These are phyloP conservation scores for Xylophagus ater DNA, from an alignment of 2,888 invertebrate genomes.

Conservation along the genomic window DNA sequence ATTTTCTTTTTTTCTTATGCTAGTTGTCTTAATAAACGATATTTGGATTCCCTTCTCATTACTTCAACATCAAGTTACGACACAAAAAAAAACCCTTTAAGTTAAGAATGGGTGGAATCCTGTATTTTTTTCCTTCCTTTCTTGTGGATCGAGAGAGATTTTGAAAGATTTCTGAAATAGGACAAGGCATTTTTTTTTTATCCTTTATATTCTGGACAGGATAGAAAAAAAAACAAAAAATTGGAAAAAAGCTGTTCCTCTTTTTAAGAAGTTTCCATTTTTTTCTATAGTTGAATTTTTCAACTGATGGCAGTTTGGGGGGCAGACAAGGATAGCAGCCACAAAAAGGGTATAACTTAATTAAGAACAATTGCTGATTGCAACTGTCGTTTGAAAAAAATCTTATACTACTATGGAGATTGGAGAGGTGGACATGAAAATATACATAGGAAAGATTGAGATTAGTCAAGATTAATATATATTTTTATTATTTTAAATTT, in stretches of 20 bases:
- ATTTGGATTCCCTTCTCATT: background rate
- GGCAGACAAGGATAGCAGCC: background rate
- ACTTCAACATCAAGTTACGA: background rate
- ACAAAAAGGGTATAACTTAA: slow-evolving; percentile 15
- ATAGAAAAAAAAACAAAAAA: background rate
- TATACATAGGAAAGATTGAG: no score
- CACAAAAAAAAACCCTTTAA: slow-evolving; percentile 1
- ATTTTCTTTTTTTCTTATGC: slow-evolving; percentile 12
- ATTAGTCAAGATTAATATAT: no score
- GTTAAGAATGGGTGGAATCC: background rate
- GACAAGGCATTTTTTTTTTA: no score
- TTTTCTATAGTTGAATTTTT: no score
- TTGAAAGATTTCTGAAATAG: no score
- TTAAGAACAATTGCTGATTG: slow-evolving; percentile 14
- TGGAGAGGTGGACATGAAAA: no score
- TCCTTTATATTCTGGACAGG: no score
- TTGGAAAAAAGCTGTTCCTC: background rate
- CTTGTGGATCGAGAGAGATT: background rate
- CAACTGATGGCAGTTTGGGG: no score
- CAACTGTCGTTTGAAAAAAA: slow-evolving; percentile 13
- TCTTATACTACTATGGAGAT: no score
- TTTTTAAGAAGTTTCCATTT: no score
- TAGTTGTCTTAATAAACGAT: slow-evolving; percentile 15
- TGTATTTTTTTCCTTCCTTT: background rate
- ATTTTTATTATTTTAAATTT: no score